A percentile compares a stretch with the other conserved stretches of the same genome.
phyloP scores from a whole-genome alignment of 2,113 vertebrate species.

The Tetrax tetrax region DNA sequence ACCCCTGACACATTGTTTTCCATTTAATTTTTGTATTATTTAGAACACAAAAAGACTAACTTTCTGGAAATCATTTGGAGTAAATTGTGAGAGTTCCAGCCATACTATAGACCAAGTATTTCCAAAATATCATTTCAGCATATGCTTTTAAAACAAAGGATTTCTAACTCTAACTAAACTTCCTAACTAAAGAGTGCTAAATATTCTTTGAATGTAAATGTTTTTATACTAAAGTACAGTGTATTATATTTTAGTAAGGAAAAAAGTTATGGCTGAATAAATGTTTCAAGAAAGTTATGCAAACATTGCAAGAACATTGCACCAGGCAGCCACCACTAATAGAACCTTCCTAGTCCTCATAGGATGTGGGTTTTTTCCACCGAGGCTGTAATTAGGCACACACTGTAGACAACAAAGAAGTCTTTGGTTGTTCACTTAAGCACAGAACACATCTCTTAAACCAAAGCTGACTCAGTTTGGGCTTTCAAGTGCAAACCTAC shows the following conservation, averaged over 20 bases:
- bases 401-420: slow-evolving; percentile 46
- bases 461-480: not conserved
- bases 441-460: slow-evolving; percentile 35
- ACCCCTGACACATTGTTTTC: not conserved
- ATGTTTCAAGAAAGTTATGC: not conserved
- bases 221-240: not conserved
- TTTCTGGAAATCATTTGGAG: not conserved
- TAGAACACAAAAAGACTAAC: not conserved
- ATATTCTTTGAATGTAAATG: not conserved
- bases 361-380: slow-evolving; percentile 50
- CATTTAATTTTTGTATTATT: not conserved
- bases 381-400: slow-evolving; percentile 26
- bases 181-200: not conserved
- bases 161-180: not conserved
- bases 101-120: not conserved
- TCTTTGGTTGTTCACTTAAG: slow-evolving; percentile 38
- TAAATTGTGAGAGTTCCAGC: not conserved
- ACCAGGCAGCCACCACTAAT: not conserved
- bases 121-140: not conserved
- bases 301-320: not conserved
- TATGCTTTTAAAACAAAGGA: not conserved
- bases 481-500: slow-evolving; percentile 20
- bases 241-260: not conserved
- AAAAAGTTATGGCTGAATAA: not conserved
- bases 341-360: not conserved